Evolutionary conservation across 2,888 invertebrate species (phyloP).

Genomic region (Caenorhabditis sp.): DNA sequence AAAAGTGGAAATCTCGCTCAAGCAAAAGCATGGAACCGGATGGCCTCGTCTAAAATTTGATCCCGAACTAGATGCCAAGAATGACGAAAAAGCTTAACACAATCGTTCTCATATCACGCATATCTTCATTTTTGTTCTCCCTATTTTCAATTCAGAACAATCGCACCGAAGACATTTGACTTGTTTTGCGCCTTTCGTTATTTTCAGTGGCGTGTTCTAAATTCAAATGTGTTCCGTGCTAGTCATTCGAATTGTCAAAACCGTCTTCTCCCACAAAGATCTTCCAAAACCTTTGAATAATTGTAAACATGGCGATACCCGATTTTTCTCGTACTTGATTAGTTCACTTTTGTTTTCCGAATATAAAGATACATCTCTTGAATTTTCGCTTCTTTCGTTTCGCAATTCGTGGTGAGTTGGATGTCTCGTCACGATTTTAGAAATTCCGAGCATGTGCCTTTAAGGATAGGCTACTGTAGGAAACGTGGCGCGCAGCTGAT

Average conservation of each 20-base stretch:
- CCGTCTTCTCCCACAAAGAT: conserved; percentile 30
- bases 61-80: conserved; percentile 61
- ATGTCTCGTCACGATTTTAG: conserved; percentile 29
- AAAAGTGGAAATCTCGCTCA: conserved; percentile 80
- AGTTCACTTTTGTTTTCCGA: too few species aligned
- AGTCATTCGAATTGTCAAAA: too few species aligned
- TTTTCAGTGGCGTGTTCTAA: too few species aligned
- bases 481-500: conserved; percentile 15
- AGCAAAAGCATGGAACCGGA: conserved; percentile 75
- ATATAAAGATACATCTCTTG: background rate
- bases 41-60: conserved; percentile 81
- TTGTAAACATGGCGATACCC: conserved; percentile 26
- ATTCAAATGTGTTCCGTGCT: too few species aligned
- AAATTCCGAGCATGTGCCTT: conserved; percentile 22
- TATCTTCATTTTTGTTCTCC: conserved; percentile 8
- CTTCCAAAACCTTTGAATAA: conserved; percentile 17
- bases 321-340: background rate
- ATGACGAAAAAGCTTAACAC: conserved; percentile 30
- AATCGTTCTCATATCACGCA: background rate
- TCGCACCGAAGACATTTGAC: too few species aligned
- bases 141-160: too few species aligned
- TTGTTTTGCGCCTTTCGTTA: too few species aligned
- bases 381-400: background rate
- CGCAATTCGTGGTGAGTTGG: background rate
- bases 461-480: background rate